Conservation (phyloP, 53 echinoderm and acorn worm species). For the Mesocentrotus franciscanus region DNA sequence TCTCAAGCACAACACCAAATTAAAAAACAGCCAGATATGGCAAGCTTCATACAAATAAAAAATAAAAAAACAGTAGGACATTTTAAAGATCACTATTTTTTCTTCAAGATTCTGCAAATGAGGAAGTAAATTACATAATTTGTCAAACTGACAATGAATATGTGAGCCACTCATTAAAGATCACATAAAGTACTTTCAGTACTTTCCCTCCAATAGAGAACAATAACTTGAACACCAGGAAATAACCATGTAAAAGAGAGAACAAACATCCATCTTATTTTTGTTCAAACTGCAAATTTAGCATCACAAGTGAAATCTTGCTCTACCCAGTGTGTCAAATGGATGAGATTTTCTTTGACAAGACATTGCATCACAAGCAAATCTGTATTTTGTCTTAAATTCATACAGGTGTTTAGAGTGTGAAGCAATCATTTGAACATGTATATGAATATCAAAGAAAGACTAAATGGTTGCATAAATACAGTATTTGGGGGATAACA, state of each 20-base stretch:
- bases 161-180: neutral
- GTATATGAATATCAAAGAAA: no score
- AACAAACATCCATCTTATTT: neutral
- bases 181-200: neutral
- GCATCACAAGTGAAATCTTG: neutral
- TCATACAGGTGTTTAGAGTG: no score
- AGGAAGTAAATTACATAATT: conserved; percentile 26
- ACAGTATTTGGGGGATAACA: neutral
- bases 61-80: no score
- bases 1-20: no score
- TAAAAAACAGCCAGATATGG: no score
- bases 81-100: neutral
- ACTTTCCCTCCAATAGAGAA: neutral
- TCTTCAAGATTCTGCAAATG: conserved; percentile 9
- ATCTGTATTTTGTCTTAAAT: neutral
- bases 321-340: neutral
- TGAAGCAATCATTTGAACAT: no score
- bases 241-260: conserved; percentile 3
- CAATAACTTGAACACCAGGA: neutral
- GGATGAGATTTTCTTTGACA: neutral
- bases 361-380: neutral
- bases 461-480: no score
- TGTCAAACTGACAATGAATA: conserved; percentile 13
- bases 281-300: neutral
- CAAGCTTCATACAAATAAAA: no score